phyloP scores from a whole-genome alignment of 1,140 invertebrate species.

The Monomorium pharaonis region DNA sequence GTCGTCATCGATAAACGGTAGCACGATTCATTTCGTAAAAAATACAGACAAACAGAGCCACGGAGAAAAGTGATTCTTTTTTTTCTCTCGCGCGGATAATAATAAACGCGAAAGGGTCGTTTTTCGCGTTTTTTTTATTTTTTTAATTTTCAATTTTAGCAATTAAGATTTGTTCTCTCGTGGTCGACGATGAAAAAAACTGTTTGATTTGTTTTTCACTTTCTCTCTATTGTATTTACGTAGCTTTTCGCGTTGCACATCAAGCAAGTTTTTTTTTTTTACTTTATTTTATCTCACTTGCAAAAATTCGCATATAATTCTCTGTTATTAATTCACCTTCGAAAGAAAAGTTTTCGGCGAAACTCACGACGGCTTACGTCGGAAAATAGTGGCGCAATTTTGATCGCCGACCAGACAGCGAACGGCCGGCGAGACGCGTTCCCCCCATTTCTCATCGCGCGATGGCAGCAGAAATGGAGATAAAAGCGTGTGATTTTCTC shows the following conservation, averaged over 20 bases:
- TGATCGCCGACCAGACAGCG: not conserved
- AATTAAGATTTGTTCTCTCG: not conserved
- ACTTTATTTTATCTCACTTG: too few relatives aligned
- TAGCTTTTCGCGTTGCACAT: not conserved
- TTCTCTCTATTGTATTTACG: not conserved
- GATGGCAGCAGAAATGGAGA: constrained; percentile 40
- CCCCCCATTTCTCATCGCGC: constrained; percentile 32
- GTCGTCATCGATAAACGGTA: constrained; percentile 32
- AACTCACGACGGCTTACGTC: not conserved
- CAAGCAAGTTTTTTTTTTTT: not conserved
- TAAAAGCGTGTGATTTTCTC: constrained; percentile 48
- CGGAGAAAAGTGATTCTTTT: not conserved
- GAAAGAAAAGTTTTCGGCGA: not conserved
- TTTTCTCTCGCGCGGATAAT: not conserved
- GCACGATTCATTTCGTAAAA: not conserved
- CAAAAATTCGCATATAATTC: not conserved
- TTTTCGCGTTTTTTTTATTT: too few relatives aligned
- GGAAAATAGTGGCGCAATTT: constrained; percentile 27
- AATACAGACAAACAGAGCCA: not conserved
- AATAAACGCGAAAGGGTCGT: not conserved
- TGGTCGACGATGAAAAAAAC: not conserved
- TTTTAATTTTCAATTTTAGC: too few relatives aligned
- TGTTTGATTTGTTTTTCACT: not conserved
- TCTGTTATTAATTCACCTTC: not conserved
- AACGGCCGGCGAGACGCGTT: constrained; percentile 14